Conservation (phyloP, 1,140 invertebrate genomes). For the Bombus turneri region DNA sequence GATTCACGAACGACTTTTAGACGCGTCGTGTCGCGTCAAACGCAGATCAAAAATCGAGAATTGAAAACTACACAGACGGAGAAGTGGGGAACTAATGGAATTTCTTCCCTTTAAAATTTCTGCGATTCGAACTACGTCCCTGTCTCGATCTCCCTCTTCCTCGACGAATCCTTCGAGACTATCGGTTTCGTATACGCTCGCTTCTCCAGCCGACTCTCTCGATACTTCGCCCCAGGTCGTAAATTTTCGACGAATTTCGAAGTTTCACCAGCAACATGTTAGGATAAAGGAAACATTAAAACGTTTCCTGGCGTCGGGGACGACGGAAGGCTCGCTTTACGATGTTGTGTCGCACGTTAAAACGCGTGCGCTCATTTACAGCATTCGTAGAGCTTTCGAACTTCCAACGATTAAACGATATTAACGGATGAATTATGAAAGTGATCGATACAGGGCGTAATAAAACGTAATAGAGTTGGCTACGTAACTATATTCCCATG, state of each 20-base stretch:
- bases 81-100: conserved; percentile 31
- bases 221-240: neutral
- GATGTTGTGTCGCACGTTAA: too few species aligned
- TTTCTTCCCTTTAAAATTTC: conserved; percentile 48
- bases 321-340: neutral
- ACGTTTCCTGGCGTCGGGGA: neutral
- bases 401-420: conserved; percentile 9
- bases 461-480: neutral
- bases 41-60: conserved; percentile 32
- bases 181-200: neutral
- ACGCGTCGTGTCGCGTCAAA: conserved; percentile 24
- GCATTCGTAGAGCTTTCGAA: conserved; percentile 5
- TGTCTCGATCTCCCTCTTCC: neutral
- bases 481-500: neutral
- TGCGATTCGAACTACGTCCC: neutral
- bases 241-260: conserved; percentile 13
- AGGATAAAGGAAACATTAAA: conserved; percentile 12
- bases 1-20: conserved; percentile 47
- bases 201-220: neutral
- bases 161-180: conserved; percentile 7
- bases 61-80: conserved; percentile 9
- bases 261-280: neutral
- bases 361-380: neutral
- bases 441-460: neutral
- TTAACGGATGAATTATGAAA: conserved; percentile 4